phyloP scores from a whole-genome alignment of 2,888 invertebrate genomes.

The Catocala fraxini region DNA sequence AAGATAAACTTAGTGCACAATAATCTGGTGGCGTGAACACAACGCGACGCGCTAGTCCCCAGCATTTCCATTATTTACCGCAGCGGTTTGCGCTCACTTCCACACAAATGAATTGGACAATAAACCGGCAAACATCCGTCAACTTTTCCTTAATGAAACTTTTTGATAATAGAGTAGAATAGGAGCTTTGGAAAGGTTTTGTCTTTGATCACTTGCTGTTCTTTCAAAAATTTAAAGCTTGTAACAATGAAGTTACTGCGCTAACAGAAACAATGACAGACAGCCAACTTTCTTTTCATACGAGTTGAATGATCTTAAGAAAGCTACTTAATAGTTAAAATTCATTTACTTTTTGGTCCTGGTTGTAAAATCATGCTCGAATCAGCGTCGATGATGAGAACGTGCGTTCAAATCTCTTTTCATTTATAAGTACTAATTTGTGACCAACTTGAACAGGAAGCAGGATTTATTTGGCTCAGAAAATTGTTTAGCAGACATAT shows the following conservation, averaged over 20 bases:
- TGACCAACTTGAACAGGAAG: too few relatives aligned
- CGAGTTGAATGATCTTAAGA: conserved; percentile 31
- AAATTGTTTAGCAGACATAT: too few relatives aligned
- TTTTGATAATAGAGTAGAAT: conserved; percentile 73
- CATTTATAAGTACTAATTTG: too few relatives aligned
- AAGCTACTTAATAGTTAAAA: neutral
- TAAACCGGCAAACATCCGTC: conserved; percentile 74
- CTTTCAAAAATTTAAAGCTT: conserved; percentile 56
- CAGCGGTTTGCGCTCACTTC: conserved; percentile 66
- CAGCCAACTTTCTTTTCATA: conserved; percentile 43
- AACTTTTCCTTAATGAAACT: conserved; percentile 75
- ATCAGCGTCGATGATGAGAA: too few relatives aligned
- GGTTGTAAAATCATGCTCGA: too few relatives aligned
- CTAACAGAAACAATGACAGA: conserved; percentile 47
- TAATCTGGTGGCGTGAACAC: conserved; percentile 70
- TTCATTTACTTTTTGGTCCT: too few relatives aligned
- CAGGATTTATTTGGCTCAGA: too few relatives aligned
- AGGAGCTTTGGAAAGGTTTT: conserved; percentile 68
- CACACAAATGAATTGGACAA: conserved; percentile 78
- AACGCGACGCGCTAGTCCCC: conserved; percentile 61
- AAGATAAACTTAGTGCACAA: conserved; percentile 76
- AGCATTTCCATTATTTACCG: conserved; percentile 74
- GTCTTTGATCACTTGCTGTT: conserved; percentile 73
- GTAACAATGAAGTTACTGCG: conserved; percentile 52
- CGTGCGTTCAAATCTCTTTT: too few relatives aligned